Percentiles rank a stretch among this genome's conserved stretches.
Conservation (phyloP, 2,888 invertebrate species). For the Heliconius aoede region DNA sequence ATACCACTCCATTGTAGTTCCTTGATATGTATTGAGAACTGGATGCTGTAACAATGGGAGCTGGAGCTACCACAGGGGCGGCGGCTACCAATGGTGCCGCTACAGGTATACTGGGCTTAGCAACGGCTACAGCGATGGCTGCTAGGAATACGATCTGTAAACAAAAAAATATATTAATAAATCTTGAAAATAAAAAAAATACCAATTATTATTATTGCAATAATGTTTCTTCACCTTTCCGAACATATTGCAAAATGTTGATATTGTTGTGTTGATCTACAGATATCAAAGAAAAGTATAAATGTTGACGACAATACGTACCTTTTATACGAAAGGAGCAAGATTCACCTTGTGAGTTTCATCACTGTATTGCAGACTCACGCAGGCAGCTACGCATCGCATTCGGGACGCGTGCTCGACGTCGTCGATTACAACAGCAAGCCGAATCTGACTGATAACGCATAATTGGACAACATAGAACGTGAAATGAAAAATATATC, state of each 20-base stretch:
- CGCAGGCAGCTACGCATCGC: conserved; percentile 56
- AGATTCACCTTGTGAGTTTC: conserved; percentile 82
- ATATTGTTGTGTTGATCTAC: conserved; percentile 64
- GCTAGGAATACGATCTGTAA: conserved; percentile 72
- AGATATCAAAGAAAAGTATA: conserved; percentile 69
- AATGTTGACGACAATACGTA: conserved; percentile 64
- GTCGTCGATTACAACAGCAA: conserved; percentile 60
- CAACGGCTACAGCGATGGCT: conserved; percentile 63
- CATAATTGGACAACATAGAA: conserved; percentile 52
- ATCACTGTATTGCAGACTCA: conserved; percentile 17
- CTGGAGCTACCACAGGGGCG: conserved; percentile 65
- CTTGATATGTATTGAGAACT: conserved; percentile 86
- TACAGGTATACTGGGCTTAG: conserved; percentile 66
- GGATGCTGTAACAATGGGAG: conserved; percentile 85
- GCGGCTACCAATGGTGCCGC: conserved; percentile 61
- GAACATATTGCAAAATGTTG: conserved; percentile 68
- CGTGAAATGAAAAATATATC: no score
- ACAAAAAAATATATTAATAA: neutral
- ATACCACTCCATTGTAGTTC: conserved; percentile 83
- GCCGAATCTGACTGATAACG: conserved; percentile 60
- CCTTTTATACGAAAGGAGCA: conserved; percentile 75
- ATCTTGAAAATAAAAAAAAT: neutral
- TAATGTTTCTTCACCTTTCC: conserved; percentile 53
- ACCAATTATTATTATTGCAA: neutral
- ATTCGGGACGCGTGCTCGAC: conserved; percentile 67